These are phyloP conservation scores for Pongo pygmaeus DNA, from an alignment of 2,113 vertebrate genomes.

Conservation along the genomic window DNA sequence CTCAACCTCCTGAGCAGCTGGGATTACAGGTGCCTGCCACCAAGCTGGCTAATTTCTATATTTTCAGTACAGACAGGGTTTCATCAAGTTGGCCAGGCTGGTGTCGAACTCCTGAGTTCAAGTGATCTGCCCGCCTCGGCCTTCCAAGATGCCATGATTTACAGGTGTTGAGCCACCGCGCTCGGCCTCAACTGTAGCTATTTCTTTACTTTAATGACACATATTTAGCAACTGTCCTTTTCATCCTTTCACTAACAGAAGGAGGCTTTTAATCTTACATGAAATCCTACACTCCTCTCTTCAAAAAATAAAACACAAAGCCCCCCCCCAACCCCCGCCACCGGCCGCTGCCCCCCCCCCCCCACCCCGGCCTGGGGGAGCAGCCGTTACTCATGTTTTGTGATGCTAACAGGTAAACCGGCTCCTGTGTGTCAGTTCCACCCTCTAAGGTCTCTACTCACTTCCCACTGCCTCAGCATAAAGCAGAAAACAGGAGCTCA, in stretches of 20 bases:
- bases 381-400: background rate
- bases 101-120: no score
- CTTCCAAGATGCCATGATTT: no score
- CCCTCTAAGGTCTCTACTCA: background rate
- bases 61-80: no score
- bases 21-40: no score
- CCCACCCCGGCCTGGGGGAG: background rate
- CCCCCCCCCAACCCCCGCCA: no score
- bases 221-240: background rate
- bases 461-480: background rate
- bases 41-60: no score
- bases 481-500: background rate
- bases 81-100: no score
- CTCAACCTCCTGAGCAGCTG: no score
- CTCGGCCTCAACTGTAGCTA: background rate
- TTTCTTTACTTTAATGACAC: background rate
- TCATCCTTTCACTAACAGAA: background rate
- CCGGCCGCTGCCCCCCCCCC: no score
- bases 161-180: no score
- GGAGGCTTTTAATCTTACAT: background rate
- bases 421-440: background rate
- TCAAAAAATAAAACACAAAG: background rate
- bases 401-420: background rate
- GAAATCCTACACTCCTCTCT: background rate
- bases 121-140: no score